A percentile compares a stretch with the other conserved stretches of the same genome.
These are phyloP conservation scores for Procapra przewalskii DNA, from an alignment of 2,113 vertebrate species.

Conservation along the genomic window DNA sequence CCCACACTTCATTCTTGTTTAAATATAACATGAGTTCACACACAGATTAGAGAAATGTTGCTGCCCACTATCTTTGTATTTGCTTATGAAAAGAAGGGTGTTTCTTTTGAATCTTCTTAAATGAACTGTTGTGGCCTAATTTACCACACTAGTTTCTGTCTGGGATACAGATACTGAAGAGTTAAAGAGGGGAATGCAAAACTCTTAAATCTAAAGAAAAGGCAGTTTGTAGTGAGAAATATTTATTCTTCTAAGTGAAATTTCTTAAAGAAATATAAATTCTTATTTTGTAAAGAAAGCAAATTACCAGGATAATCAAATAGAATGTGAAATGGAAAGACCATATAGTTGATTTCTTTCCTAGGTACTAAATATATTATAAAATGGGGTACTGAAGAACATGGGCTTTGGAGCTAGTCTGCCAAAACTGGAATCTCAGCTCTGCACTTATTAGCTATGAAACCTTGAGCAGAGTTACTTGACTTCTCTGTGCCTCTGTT, in stretches of 20 bases:
- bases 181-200: neutral
- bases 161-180: neutral
- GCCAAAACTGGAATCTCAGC: neutral
- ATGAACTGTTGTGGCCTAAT: neutral
- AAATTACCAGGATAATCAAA: neutral
- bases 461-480: neutral
- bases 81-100: neutral
- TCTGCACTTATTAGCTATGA: neutral
- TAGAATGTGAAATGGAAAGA: neutral
- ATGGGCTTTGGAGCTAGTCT: neutral
- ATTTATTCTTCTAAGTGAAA: neutral
- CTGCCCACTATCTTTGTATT: neutral
- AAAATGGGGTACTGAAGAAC: neutral
- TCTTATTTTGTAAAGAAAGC: neutral
- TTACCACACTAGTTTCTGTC: neutral
- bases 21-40: neutral
- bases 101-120: neutral
- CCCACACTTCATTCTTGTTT: neutral
- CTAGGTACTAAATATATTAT: neutral
- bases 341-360: neutral
- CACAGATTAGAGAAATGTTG: neutral
- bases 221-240: neutral
- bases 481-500: neutral
- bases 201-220: neutral
- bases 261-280: neutral